Evolutionary conservation across 2,113 vertebrate species (phyloP), one percentile per base, ranked within the genome.

Genomic region (Hyperoodon ampullatus): DNA sequence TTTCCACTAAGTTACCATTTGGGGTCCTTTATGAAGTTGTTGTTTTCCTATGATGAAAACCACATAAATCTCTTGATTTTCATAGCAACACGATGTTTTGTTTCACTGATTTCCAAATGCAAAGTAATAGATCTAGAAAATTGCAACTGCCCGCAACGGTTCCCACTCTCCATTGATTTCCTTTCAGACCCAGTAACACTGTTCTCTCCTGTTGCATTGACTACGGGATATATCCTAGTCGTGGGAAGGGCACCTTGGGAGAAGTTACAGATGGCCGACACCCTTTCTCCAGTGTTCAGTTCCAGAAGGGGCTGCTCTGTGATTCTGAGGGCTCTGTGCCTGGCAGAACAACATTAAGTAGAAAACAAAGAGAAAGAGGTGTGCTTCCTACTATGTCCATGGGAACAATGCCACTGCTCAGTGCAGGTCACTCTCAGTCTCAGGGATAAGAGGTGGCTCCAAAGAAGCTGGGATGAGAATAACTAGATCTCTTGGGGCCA

Each of bases 121-220:
- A 60, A 96, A 93, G 65, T n/a, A 83, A 68, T 19, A 87, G 90
- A 53, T 75, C 77, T 63, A 14, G 30, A 86, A 83, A 89, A 42
- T 24, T 26, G 35, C 63, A 71, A 4, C 14, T 26, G 63, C 23
- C 50, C 55, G 19, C 14, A 6, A n/a, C 71, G 53, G 28, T n/a
- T 19, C 39, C 19, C 19, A 21, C 0, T 68, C 10, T 3, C 28
- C 6, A 13, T 0, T 50, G 28, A 70, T 85, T 63, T 66, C 75
- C 70, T 88, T 68, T 93, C 53, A 84, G 88, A 63, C n/a, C 58
- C 33, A 9, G 44, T 28, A 35, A 28, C 18, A 63, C n/a, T 24
- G 3, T 44, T 50, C 42, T 72, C 63, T 53, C 63, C 50, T 5
- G 0, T 33, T 15, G 53, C 1, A 1, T 19, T 6, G 0, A 8